Base-by-base conservation (phyloP, 2,113 vertebrate genomes). In the Aphyosemion australe region DNA sequence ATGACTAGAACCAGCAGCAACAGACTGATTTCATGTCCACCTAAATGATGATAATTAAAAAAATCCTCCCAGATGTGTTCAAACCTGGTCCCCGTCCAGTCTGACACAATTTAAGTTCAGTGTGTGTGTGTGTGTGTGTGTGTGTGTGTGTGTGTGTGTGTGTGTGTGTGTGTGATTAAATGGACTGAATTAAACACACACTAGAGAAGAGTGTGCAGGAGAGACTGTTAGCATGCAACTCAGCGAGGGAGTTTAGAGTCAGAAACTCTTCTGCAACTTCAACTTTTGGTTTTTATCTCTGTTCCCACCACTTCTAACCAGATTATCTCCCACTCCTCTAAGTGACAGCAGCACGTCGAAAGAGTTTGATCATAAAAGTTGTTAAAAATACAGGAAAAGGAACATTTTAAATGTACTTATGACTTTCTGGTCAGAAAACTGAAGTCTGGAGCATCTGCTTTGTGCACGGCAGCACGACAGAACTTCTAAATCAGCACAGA, bases 41-140 rank as follows among this genome's bases (percentile, higher is more conserved):
- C n/a, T n/a, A n/a, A n/a, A n/a, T n/a, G n/a, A n/a, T n/a, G n/a
- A n/a, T n/a, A n/a, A n/a, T n/a, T n/a, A n/a, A n/a, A n/a, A n/a
- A n/a, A n/a, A n/a, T n/a, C n/a, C n/a, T n/a, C 58, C 54, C 59
- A 77, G 32, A 72, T 79, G 69, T 57, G 65, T 60, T 45, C 55
- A 54, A 63, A 80, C 21, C 39, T 41, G 52, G 56, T 75, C 56
- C 75, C 52, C 49, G n/a, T 10, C 73, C 31, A 0, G 51, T 14
- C 31, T 69, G 61, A 68, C 67, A 76, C 68, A 56, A 20, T 69
- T 42, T 42, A 41, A 72, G 69, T 68, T 79, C 68, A 80, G 78
- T 81, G 79, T 26, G 50, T 85, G 76, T 83, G 16, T 76, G 72
- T 68, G 72, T 71, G 58, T 69, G 26, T 26, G 26, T 26, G 26